phyloP scores from a whole-genome alignment of 1,140 invertebrate species.

The Musca vetustissima region DNA sequence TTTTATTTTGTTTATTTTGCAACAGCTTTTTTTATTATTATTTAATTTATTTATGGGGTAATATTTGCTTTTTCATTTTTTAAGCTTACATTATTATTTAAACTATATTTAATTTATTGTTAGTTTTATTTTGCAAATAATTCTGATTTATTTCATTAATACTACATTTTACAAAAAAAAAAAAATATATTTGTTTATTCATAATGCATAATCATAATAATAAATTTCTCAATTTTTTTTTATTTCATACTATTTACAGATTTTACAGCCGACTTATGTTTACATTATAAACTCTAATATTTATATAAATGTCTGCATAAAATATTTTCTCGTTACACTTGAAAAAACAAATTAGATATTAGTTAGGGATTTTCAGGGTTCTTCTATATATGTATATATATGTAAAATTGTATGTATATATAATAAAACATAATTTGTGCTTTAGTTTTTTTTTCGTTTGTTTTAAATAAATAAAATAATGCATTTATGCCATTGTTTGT shows the following conservation, averaged over 20 bases:
- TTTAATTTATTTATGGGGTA: not conserved
- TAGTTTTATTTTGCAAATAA: constrained; percentile 1
- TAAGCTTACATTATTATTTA: not conserved
- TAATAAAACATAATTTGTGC: constrained; percentile 5
- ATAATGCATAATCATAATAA: not conserved
- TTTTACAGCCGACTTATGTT: constrained; percentile 23
- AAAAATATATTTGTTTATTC: not conserved
- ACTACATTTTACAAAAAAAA: constrained; percentile 23
- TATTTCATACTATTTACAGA: constrained; percentile 16
- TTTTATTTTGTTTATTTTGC: constrained; percentile 7
- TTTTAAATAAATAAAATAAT: constrained; percentile 12
- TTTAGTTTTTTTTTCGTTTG: constrained; percentile 17
- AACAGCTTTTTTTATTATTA: not conserved
- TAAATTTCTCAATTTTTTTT: not conserved
- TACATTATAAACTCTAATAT: not conserved
- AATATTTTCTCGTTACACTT: constrained; percentile 20
- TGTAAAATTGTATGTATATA: no score
- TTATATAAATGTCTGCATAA: constrained; percentile 11
- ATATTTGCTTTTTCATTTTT: not conserved
- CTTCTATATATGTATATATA: no score
- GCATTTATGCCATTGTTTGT: not conserved
- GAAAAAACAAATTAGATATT: not conserved
- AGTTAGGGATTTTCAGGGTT: not conserved
- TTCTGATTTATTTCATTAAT: constrained; percentile 9
- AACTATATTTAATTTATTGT: not conserved